These are phyloP conservation scores for Ophthalmolycus amberensis DNA, from an alignment of 2,113 vertebrate species.

Conservation along the genomic window DNA sequence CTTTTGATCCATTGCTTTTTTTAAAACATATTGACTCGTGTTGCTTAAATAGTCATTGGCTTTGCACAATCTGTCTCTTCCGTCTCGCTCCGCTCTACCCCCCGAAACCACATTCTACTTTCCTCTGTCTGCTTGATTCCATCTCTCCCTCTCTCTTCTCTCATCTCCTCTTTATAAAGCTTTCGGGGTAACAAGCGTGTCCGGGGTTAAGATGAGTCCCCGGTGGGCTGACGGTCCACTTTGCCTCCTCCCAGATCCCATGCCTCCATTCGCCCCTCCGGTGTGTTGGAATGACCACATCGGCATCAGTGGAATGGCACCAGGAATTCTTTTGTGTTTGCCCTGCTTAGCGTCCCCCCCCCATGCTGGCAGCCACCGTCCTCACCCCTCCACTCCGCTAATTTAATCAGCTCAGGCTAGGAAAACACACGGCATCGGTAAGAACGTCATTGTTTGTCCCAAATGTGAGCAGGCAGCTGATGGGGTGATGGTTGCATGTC, in stretches of 20 bases:
- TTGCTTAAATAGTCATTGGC: slow-evolving; percentile 5
- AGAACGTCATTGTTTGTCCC: slow-evolving; percentile 35
- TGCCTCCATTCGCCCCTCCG: slow-evolving; percentile 45
- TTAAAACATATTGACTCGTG: slow-evolving; percentile 5
- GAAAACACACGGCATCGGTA: slow-evolving; percentile 14
- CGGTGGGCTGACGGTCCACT: slow-evolving; percentile 52
- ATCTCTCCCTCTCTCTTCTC: neutral
- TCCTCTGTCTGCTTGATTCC: slow-evolving; percentile 20
- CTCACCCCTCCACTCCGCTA: neutral
- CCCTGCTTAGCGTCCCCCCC: neutral
- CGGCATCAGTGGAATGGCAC: slow-evolving; percentile 54
- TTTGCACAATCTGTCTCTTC: neutral
- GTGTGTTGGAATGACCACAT: slow-evolving; percentile 48
- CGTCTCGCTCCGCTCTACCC: neutral
- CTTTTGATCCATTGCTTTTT: neutral
- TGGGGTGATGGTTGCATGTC: slow-evolving; percentile 7
- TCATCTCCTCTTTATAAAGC: slow-evolving; percentile 62
- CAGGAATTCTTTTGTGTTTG: slow-evolving; percentile 64
- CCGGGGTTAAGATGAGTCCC: slow-evolving; percentile 63
- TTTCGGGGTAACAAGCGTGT: slow-evolving; percentile 54
- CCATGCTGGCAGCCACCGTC: slow-evolving; percentile 13
- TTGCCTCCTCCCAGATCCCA: slow-evolving; percentile 48
- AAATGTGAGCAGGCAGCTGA: slow-evolving; percentile 39
- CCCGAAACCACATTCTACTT: slow-evolving; percentile 30
- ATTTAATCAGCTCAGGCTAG: slow-evolving; percentile 45